Conservation (phyloP, 2,797 vertebrate genomes). For the Oreortyx pictus region DNA sequence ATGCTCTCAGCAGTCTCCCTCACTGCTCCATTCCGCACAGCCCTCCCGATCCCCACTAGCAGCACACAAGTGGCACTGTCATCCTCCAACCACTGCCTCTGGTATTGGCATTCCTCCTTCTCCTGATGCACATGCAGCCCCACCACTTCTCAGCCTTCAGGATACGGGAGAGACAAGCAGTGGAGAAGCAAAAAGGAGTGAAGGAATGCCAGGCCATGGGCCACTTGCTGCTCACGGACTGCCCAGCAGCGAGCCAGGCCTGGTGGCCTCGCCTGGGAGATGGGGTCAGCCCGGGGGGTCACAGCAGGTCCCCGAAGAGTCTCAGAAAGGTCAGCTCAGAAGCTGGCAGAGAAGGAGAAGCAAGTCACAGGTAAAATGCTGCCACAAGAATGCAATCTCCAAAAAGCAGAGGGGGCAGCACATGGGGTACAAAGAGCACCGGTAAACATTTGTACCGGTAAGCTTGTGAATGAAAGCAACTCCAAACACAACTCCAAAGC, state of each 20-base stretch:
- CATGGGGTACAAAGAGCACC: rapidly evolving
- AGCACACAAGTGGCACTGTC: rapidly evolving
- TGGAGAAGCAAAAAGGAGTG: background rate
- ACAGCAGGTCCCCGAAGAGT: background rate
- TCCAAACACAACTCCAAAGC: background rate
- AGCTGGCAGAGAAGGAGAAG: background rate
- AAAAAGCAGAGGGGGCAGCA: background rate
- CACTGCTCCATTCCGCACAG: background rate
- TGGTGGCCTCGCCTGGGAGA: background rate
- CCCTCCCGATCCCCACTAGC: background rate
- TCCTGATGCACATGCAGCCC: rapidly evolving
- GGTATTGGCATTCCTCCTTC: background rate
- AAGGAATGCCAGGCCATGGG: background rate
- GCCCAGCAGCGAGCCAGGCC: background rate
- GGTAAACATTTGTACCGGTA: background rate
- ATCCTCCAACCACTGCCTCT: background rate
- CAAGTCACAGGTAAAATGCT: background rate
- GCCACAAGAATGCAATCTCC: background rate
- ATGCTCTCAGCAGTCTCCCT: background rate
- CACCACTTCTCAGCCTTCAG: background rate
- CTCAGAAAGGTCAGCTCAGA: rapidly evolving
- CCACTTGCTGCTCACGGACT: background rate
- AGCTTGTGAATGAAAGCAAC: background rate
- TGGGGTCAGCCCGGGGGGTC: background rate
- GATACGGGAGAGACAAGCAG: background rate